These are phyloP conservation scores for Ferdinandea cuprea DNA, from an alignment of 2,888 invertebrate species.

Conservation along the genomic window DNA sequence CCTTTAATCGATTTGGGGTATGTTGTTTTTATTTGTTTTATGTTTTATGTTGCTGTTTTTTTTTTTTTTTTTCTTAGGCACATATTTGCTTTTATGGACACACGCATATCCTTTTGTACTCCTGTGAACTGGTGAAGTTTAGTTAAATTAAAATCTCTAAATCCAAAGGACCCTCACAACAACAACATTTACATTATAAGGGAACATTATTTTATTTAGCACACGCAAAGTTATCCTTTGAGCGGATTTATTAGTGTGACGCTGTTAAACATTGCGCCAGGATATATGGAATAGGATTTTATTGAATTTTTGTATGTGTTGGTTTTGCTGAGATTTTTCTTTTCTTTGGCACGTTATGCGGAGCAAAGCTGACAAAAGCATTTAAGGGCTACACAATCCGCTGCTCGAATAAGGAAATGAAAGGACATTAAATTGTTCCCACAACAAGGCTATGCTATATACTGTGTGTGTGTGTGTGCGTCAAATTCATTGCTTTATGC, in stretches of 20 bases:
- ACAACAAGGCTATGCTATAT: constrained; percentile 17
- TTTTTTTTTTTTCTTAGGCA: constrained; percentile 8
- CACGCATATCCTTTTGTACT: constrained; percentile 19
- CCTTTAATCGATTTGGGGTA: too few relatives aligned
- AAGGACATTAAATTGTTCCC: constrained; percentile 37
- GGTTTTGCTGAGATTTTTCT: constrained; percentile 1
- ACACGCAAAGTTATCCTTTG: constrained; percentile 47
- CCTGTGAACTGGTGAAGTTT: background rate
- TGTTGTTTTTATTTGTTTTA: too few relatives aligned
- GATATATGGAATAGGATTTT: constrained; percentile 32
- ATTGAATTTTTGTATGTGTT: constrained; percentile 33
- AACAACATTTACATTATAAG: background rate
- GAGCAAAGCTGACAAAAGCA: constrained; percentile 34
- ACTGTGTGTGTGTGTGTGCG: background rate
- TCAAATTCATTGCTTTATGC: constrained; percentile 46
- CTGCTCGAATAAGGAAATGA: constrained; percentile 25
- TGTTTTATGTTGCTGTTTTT: constrained; percentile 19
- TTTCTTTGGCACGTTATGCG: background rate
- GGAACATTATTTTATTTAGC: constrained; percentile 11
- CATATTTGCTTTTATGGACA: constrained; percentile 35
- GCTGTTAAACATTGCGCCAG: constrained; percentile 7
- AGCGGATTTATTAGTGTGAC: constrained; percentile 36
- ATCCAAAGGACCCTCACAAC: background rate
- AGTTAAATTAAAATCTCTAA: constrained; percentile 26
- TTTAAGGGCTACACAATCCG: constrained; percentile 22